Base-by-base conservation (phyloP, 2,888 invertebrate genomes). In the Drosophila monieri region DNA sequence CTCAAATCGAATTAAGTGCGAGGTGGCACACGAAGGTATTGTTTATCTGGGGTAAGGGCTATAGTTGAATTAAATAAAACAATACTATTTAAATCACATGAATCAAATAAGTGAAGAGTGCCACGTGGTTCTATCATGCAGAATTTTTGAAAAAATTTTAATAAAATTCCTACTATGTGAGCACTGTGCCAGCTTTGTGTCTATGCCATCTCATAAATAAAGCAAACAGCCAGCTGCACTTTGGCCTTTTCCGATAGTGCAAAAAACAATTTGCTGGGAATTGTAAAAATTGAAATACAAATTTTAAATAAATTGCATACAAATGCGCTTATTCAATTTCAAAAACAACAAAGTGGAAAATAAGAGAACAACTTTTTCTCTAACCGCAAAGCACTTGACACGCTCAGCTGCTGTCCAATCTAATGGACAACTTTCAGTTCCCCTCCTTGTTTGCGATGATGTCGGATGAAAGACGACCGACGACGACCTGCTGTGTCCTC, bases 321-420 rank as follows among this genome's bases (percentile, higher is more conserved):
- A 85, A 80, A 85, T 83, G 80, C 86, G 68, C 59, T 84, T 80
- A 84, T 84, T 76, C 76, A 78, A 84, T 80, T 80, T 78, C 14
- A 48, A 14, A 74, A 59, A 39, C 43, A 73, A 51, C 43, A 80
- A 73, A 64, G 57, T 64, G 32, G 37, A 49, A 48, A 62, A 41
- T 37, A 54, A 53, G 21, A 59, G 44, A 15, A 62, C 37, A 72
- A 54, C 25, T 58, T 58, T 32, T 46, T 8, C 58, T 73, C 67
- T 62, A 65, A 76, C 78, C 80, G 72, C 86, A 81, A 78, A 86
- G 60, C 73, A 76, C 86, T 81, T 84, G 86, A 81, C 86, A 81
- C 72, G 84, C 86, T 84, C 86, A 76, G 78, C 71, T 80, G 75
- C 69, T 73, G 73, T 58, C 80, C 73, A 70, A 85, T 78, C 72